phyloP scores from a whole-genome alignment of 2,113 vertebrate species.

The Glareola pratincola region DNA sequence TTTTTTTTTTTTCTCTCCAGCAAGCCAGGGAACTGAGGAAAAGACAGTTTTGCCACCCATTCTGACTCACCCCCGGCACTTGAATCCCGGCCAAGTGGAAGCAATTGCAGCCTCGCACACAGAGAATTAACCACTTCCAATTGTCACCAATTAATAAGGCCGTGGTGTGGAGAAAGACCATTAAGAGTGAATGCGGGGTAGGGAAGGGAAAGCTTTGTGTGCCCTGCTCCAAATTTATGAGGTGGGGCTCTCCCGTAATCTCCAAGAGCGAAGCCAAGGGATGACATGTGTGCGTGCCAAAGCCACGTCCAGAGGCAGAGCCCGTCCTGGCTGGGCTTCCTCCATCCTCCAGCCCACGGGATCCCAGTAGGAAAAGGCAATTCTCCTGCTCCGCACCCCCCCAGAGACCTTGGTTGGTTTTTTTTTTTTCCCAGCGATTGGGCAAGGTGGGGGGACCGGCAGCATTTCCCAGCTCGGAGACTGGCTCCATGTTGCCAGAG shows the following conservation, averaged over 20 bases:
- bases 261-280: neutral
- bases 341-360: accelerated
- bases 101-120: slow-evolving; percentile 26
- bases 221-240: neutral
- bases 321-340: neutral
- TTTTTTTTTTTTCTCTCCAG: neutral
- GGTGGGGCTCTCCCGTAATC: neutral
- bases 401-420: accelerated
- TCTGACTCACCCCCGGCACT: slow-evolving; percentile 46
- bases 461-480: neutral
- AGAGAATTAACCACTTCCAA: slow-evolving; percentile 6
- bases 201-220: neutral
- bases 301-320: neutral
- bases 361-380: neutral
- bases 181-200: neutral
- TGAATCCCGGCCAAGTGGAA: slow-evolving; percentile 62
- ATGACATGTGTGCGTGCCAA: neutral
- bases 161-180: neutral
- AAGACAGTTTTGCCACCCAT: slow-evolving; percentile 67
- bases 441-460: neutral
- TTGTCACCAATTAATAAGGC: slow-evolving; percentile 43
- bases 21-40: slow-evolving; percentile 33
- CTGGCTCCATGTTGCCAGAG: neutral
- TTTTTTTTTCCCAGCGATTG: neutral
- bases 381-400: accelerated